Base-by-base conservation (phyloP, 1,140 invertebrate genomes). In the Drosophila subpulchrella region DNA sequence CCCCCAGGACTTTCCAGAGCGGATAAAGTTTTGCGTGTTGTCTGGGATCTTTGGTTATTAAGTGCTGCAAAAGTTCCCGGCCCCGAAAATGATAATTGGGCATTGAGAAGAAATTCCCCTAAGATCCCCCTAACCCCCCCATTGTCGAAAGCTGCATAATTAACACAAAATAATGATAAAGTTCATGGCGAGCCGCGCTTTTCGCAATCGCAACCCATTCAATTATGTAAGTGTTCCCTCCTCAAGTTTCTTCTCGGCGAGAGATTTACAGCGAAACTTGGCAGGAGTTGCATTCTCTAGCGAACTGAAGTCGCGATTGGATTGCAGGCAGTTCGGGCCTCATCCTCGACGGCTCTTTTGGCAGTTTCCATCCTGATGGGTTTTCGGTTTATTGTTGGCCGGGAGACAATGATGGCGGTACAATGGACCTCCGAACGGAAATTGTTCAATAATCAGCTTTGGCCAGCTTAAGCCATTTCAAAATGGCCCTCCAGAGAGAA, bases 161-260 rank as follows among this genome's bases (percentile, higher is more conserved):
- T 86, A 86, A 88, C 83, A 83, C 83, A 86, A 86, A 86, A 86
- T 88, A 86, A 82, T 82, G 82, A 75, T 88, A 88, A 86, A 88
- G 83, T 88, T 86, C 62, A 73, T 59, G 63, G 75, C 77, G 83
- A 59, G 68, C 75, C 62, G 65, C 78, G 62, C 82, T 75, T 70
- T 81, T 79, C 79, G 67, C 78, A 65, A 73, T 79, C 73, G 71
- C 74, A 38, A 48, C 66, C 68, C 68, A 71, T 85, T 78, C 74
- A 62, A 70, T 77, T 77, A 68, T 42, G 51, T 76, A 76, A 77
- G 63, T 68, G 63, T 77, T 57, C 50, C 41, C 27, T 8, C 36
- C 20, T 92, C 98, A 96, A 93, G 99, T 99, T 93, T 99, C 99
- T 61, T 99, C 93, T 5, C 98, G 98, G 27, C 47, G 13, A 50